These are phyloP conservation scores for Acromyrmex charruanus DNA, from an alignment of 1,140 invertebrate species.

Conservation along the genomic window DNA sequence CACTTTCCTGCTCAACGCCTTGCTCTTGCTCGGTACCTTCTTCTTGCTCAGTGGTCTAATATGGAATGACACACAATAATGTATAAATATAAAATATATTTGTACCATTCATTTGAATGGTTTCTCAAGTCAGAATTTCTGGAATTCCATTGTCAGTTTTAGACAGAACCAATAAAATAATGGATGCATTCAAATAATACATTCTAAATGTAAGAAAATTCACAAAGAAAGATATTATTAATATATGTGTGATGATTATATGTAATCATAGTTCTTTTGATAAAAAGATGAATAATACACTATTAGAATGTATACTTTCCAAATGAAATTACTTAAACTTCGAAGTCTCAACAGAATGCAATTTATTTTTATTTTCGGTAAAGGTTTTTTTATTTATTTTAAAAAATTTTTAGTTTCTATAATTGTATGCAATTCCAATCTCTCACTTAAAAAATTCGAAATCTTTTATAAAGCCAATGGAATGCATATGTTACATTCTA, in stretches of 20 bases:
- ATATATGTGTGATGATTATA: neutral
- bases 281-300: neutral
- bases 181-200: constrained; percentile 28
- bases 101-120: neutral
- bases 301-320: neutral
- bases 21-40: constrained; percentile 79
- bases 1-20: constrained; percentile 79
- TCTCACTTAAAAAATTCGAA: neutral
- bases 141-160: constrained; percentile 16
- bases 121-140: constrained; percentile 13
- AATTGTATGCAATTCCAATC: neutral
- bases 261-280: neutral
- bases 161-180: constrained; percentile 8
- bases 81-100: constrained; percentile 42
- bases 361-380: neutral
- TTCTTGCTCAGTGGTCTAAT: constrained; percentile 81
- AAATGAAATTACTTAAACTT: constrained; percentile 10
- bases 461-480: neutral
- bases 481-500: neutral
- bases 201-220: constrained; percentile 26
- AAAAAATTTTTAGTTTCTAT: constrained; percentile 9
- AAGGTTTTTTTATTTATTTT: neutral
- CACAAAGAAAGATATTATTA: constrained; percentile 20
- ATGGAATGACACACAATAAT: constrained; percentile 37
- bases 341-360: constrained; percentile 16